phyloP scores from a whole-genome alignment of 1,140 invertebrate genomes.

The Anastrepha obliqua region DNA sequence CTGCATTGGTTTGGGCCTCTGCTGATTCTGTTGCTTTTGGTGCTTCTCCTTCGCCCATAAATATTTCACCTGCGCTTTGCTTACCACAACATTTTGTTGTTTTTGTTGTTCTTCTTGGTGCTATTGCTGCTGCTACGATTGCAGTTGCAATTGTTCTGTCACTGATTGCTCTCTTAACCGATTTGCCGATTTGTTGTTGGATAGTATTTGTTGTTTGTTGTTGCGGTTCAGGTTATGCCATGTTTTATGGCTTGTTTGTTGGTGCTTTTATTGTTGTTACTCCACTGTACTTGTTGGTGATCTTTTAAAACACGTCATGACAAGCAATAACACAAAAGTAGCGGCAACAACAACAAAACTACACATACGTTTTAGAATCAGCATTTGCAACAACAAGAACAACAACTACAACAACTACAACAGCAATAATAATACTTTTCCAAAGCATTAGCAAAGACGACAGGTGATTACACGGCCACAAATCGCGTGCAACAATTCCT shows the following conservation, averaged over 20 bases:
- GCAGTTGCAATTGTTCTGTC: slow-evolving; percentile 67
- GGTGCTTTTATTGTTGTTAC: neutral
- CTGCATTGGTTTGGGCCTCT: neutral
- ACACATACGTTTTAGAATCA: neutral
- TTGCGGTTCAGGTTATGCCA: slow-evolving; percentile 7
- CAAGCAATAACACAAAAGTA: neutral
- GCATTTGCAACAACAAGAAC: neutral
- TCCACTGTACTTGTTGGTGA: neutral
- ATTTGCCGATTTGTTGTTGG: neutral
- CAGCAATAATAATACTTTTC: too few species aligned
- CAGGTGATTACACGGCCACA: slow-evolving; percentile 42
- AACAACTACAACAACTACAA: neutral
- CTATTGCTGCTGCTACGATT: slow-evolving; percentile 53
- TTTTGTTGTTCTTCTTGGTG: neutral
- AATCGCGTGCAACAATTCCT: slow-evolving; percentile 50
- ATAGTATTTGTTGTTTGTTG: neutral
- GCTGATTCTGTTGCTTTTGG: neutral
- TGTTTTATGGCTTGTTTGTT: neutral
- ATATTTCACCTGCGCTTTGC: neutral
- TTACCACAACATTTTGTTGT: neutral
- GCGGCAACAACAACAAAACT: neutral
- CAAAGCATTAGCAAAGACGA: neutral
- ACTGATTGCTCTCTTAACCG: slow-evolving; percentile 39
- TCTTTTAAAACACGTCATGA: slow-evolving; percentile 39
- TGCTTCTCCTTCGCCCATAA: neutral